phyloP scores from a whole-genome alignment of 2,888 invertebrate genomes.

The Dicycla oo region DNA sequence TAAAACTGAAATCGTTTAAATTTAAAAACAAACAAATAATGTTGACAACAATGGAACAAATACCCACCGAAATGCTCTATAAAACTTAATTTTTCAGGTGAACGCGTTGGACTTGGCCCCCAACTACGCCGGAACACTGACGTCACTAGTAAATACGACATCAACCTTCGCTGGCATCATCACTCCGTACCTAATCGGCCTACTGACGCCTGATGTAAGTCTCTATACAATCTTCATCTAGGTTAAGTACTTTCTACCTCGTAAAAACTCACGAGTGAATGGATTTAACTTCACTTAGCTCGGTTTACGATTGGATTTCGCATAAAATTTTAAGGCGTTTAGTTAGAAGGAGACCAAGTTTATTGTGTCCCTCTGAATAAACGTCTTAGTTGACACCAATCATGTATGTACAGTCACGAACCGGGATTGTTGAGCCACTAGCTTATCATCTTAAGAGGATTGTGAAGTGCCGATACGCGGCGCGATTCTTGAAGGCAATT shows the following conservation, averaged over 20 bases:
- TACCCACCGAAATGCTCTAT: too few species aligned
- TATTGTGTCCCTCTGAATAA: slow-evolving; percentile 11
- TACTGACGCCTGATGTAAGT: slow-evolving; percentile 91
- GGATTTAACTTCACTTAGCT: slow-evolving; percentile 43
- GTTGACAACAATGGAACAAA: too few species aligned
- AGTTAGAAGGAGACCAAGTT: slow-evolving; percentile 14
- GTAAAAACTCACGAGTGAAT: slow-evolving; percentile 51
- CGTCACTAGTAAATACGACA: slow-evolving; percentile 92
- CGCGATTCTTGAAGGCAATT: too few species aligned
- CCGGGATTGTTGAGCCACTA: too few species aligned
- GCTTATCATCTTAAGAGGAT: too few species aligned
- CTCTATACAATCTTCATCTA: slow-evolving; percentile 36
- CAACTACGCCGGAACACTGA: slow-evolving; percentile 92
- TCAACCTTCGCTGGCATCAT: slow-evolving; percentile 92
- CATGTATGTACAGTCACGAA: too few species aligned
- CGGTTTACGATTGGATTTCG: slow-evolving; percentile 44
- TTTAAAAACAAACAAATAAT: too few species aligned
- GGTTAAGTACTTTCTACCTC: slow-evolving; percentile 48
- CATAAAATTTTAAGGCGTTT: slow-evolving; percentile 39
- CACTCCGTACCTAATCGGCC: slow-evolving; percentile 91
- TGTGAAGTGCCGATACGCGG: too few species aligned
- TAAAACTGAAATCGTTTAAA: too few species aligned
- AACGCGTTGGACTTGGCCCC: slow-evolving; percentile 92
- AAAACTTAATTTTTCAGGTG: slow-evolving; percentile 78
- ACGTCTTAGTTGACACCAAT: background rate